Conservation (phyloP, 2,113 vertebrate species). For the Xiphorhynchus elegans region DNA sequence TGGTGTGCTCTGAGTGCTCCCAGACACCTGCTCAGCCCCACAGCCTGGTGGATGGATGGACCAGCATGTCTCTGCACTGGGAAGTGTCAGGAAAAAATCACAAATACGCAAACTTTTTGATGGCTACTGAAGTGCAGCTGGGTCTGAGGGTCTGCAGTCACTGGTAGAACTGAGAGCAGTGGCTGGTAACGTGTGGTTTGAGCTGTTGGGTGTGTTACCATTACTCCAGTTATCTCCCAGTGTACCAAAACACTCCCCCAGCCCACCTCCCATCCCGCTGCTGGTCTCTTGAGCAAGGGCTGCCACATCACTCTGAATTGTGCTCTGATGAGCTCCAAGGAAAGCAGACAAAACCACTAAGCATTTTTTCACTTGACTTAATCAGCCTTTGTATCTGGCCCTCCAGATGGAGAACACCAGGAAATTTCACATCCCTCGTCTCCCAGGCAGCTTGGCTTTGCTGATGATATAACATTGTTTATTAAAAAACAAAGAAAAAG, state of each 20-base stretch:
- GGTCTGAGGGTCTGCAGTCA: not conserved
- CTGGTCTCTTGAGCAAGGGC: not conserved
- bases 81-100: not conserved
- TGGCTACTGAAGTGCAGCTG: not conserved
- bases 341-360: not conserved
- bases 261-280: not conserved
- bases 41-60: not conserved
- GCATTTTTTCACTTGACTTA: not conserved
- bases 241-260: not conserved
- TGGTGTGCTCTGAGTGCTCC: not conserved
- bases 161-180: not conserved
- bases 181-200: rapidly evolving
- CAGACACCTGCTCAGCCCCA: too few species aligned
- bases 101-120: not conserved
- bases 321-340: not conserved
- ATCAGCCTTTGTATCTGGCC: not conserved
- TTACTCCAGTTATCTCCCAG: not conserved
- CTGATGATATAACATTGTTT: not conserved
- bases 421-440: not conserved
- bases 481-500: not conserved
- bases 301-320: not conserved
- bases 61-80: not conserved
- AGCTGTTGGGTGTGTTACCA: not conserved
- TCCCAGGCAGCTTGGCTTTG: not conserved
- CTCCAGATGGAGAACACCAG: not conserved